A percentile compares a stretch with the other conserved stretches of the same genome.
phyloP scores from a whole-genome alignment of 2,888 invertebrate genomes.

The Operophtera brumata region DNA sequence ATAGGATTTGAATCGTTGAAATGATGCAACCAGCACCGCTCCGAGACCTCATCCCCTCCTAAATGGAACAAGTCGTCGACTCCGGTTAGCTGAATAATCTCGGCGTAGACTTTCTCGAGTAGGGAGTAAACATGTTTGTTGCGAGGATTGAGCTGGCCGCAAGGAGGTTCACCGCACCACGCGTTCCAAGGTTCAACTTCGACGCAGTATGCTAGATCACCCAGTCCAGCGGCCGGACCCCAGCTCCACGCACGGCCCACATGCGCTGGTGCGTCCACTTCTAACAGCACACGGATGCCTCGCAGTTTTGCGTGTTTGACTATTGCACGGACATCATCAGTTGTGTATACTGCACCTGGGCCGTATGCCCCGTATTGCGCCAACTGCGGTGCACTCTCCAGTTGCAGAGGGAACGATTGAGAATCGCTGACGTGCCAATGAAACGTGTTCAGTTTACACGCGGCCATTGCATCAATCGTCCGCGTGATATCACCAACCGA shows the following conservation, averaged over 20 bases:
- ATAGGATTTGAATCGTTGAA: conserved; percentile 89
- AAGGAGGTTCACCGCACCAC: conserved; percentile 92
- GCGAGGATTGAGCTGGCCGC: conserved; percentile 91
- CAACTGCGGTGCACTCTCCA: conserved; percentile 87
- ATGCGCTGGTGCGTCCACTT: conserved; percentile 95
- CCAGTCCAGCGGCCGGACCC: conserved; percentile 87
- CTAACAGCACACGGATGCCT: conserved; percentile 92
- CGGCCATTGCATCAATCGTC: conserved; percentile 93
- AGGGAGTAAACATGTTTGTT: conserved; percentile 88
- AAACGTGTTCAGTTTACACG: conserved; percentile 94
- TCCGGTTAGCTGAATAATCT: conserved; percentile 86
- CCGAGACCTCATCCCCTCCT: conserved; percentile 91
- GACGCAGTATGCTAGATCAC: conserved; percentile 89
- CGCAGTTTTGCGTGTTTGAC: conserved; percentile 89
- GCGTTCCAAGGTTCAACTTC: conserved; percentile 90
- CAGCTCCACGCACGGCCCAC: conserved; percentile 93
- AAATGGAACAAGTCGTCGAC: conserved; percentile 90
- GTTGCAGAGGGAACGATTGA: conserved; percentile 94
- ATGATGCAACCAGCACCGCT: conserved; percentile 88
- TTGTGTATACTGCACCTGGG: conserved; percentile 87
- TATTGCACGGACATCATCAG: conserved; percentile 85
- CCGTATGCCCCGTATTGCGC: conserved; percentile 93
- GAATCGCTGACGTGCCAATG: conserved; percentile 97
- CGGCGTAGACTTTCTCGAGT: conserved; percentile 86
- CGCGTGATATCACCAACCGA: conserved; percentile 85